phyloP scores from a whole-genome alignment of 2,888 invertebrate genomes.

The Elaeidobius kamerunicus region DNA sequence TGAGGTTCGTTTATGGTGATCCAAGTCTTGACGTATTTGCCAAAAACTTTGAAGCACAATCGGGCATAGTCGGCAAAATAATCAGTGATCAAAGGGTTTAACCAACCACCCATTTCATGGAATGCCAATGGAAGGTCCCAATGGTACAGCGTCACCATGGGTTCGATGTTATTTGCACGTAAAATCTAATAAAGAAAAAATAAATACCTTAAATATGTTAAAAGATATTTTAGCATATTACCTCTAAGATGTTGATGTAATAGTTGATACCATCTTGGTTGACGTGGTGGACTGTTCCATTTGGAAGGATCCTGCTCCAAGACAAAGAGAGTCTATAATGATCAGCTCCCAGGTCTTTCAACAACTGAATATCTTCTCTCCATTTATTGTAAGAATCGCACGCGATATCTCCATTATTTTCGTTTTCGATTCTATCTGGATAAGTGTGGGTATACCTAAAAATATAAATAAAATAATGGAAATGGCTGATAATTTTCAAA shows the following conservation, averaged over 20 bases:
- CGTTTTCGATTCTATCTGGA: constrained; percentile 19
- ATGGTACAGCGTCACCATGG: constrained; percentile 63
- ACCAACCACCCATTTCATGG: constrained; percentile 61
- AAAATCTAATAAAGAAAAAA: constrained; percentile 61
- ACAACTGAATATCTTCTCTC: constrained; percentile 58
- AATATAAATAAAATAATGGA: neutral
- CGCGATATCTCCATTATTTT: constrained; percentile 56
- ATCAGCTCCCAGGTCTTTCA: constrained; percentile 53
- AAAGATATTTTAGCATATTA: no score
- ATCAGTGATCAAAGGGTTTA: constrained; percentile 57
- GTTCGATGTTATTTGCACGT: constrained; percentile 57
- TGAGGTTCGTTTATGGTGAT: constrained; percentile 56
- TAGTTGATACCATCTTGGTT: constrained; percentile 25
- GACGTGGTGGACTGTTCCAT: constrained; percentile 20
- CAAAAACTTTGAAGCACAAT: constrained; percentile 52
- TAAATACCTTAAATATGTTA: no score
- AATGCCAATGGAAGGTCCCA: constrained; percentile 36
- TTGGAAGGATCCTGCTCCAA: constrained; percentile 25
- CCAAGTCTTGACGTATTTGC: constrained; percentile 50
- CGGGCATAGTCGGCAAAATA: constrained; percentile 59
- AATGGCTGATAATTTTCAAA: neutral
- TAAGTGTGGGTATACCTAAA: constrained; percentile 25
- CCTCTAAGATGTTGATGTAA: constrained; percentile 20
- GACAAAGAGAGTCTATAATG: constrained; percentile 25
- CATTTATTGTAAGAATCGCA: constrained; percentile 66